Evolutionary conservation across 2,113 vertebrate genomes (phyloP).

Genomic region (Porphyrio hochstetteri): DNA sequence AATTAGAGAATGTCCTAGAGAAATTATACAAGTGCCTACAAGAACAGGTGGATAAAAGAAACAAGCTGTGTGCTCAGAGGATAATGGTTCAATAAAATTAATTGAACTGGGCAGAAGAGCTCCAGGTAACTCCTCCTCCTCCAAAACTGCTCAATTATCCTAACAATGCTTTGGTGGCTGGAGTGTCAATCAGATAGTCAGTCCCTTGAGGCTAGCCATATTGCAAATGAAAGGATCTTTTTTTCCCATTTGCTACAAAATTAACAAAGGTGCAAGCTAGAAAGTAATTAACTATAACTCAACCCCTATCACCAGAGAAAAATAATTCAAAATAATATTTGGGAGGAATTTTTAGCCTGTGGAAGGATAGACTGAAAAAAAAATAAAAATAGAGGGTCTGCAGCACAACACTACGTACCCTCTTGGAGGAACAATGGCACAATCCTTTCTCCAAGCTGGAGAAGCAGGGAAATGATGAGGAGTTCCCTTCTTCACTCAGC

Average conservation of each 20-base stretch:
- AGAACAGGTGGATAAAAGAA: neutral
- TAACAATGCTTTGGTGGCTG: neutral
- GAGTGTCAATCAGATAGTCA: neutral
- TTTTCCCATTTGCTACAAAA: neutral
- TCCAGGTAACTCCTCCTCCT: neutral
- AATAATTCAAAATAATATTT: neutral
- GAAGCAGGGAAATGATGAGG: neutral
- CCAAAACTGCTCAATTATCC: neutral
- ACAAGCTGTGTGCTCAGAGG: neutral
- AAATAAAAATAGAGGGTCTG: neutral
- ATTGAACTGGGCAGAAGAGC: neutral
- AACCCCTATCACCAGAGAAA: neutral
- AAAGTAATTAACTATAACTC: neutral
- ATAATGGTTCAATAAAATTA: neutral
- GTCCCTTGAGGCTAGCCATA: neutral
- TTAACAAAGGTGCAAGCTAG: neutral
- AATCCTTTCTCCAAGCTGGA: neutral
- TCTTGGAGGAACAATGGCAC: neutral
- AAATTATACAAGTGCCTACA: neutral
- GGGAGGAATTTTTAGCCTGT: neutral
- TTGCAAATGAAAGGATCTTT: neutral
- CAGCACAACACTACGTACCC: neutral
- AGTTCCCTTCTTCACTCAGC: neutral
- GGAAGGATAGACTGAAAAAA: neutral
- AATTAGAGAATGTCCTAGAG: neutral